Evolutionary conservation across 2,888 invertebrate species (phyloP).

Genomic region (Trissonchulus sp.): DNA sequence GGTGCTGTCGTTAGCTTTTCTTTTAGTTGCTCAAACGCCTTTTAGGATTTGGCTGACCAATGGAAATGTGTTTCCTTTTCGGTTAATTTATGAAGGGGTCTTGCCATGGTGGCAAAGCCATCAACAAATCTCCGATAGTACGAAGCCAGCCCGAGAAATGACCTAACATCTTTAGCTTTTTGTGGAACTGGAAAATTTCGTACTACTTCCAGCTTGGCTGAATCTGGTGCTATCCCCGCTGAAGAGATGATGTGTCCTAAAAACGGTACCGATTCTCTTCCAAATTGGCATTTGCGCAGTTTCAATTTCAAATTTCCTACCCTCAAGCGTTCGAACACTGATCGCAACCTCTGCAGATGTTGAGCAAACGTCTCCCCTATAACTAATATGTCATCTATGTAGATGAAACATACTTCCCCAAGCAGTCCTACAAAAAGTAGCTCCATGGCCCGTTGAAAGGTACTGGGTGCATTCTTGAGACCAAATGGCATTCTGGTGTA

Average conservation of each 20-base stretch:
- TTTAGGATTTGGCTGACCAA: slow-evolving; percentile 34
- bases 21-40: slow-evolving; percentile 29
- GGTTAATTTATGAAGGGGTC: slow-evolving; percentile 25
- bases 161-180: neutral
- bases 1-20: slow-evolving; percentile 29
- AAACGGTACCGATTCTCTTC: neutral
- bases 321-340: neutral
- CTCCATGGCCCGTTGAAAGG: slow-evolving; percentile 34
- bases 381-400: slow-evolving; percentile 24
- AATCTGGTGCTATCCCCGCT: neutral
- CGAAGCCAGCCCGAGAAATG: slow-evolving; percentile 45
- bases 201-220: neutral
- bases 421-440: neutral
- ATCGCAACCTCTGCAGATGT: neutral
- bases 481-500: slow-evolving; percentile 36
- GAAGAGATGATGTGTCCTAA: slow-evolving; percentile 9
- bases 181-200: neutral
- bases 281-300: neutral
- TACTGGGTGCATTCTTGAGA: slow-evolving; percentile 34
- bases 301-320: neutral
- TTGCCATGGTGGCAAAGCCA: slow-evolving; percentile 25
- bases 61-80: slow-evolving; percentile 25
- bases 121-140: slow-evolving; percentile 48
- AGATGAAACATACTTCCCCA: slow-evolving; percentile 5
- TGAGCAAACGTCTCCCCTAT: neutral